Percentiles rank a stretch among this genome's conserved stretches.
phyloP scores from a whole-genome alignment of 2,888 invertebrate genomes.

The Luperina nickerlii region DNA sequence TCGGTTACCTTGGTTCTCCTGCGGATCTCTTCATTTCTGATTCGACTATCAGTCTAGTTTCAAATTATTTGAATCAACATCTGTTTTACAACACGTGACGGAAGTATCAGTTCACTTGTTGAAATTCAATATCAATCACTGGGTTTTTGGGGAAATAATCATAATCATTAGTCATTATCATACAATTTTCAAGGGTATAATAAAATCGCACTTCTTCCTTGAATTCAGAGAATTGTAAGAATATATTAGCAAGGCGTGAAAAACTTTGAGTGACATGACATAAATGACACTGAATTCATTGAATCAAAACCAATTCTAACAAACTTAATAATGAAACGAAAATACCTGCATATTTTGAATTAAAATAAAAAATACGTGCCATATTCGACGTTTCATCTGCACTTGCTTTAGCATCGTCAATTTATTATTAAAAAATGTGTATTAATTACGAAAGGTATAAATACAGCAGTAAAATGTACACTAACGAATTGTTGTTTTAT shows the following conservation, averaged over 20 bases:
- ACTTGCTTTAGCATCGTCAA: slow-evolving; percentile 10
- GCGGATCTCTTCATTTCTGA: no score
- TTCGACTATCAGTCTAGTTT: background rate
- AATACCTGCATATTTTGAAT: slow-evolving; percentile 13
- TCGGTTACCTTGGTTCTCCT: no score
- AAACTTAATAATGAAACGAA: slow-evolving; percentile 8
- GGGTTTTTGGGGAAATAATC: slow-evolving; percentile 18
- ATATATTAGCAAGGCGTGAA: slow-evolving; percentile 38
- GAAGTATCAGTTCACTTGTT: slow-evolving; percentile 45
- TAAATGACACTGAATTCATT: slow-evolving; percentile 26
- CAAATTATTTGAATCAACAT: slow-evolving; percentile 8
- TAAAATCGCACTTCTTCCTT: slow-evolving; percentile 17
- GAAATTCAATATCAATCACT: slow-evolving; percentile 36
- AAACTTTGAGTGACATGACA: slow-evolving; percentile 48
- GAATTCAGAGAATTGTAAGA: slow-evolving; percentile 27
- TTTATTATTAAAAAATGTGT: slow-evolving; percentile 22
- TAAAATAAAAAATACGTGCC: slow-evolving; percentile 37
- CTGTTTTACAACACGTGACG: slow-evolving; percentile 39
- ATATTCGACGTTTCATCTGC: slow-evolving; percentile 18
- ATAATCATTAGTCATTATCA: slow-evolving; percentile 17
- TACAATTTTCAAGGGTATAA: slow-evolving; percentile 21
- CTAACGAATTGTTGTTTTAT: slow-evolving; percentile 41
- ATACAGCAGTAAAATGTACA: slow-evolving; percentile 40
- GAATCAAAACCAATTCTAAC: slow-evolving; percentile 34
- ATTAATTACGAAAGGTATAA: slow-evolving; percentile 46